Percentiles rank a stretch among this genome's conserved stretches.
Evolutionary conservation across 2,113 vertebrate species (phyloP).

Genomic region (Procavia capensis): DNA sequence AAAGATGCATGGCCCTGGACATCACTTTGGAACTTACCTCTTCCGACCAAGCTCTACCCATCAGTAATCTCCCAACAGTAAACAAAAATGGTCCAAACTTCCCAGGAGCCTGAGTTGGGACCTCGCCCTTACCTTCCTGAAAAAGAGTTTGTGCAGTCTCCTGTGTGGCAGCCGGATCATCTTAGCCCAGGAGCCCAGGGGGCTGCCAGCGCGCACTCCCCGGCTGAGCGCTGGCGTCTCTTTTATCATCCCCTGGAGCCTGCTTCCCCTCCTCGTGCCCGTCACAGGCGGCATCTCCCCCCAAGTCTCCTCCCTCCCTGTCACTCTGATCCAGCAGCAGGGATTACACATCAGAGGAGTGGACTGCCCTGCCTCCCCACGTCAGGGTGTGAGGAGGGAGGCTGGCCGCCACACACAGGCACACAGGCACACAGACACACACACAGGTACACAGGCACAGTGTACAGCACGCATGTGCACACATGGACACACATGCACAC

Average conservation of each 20-base stretch:
- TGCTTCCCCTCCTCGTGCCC: conserved; percentile 76
- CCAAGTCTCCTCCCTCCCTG: background rate
- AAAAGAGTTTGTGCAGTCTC: conserved; percentile 83
- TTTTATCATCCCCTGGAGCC: conserved; percentile 62
- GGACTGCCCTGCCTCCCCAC: conserved; percentile 76
- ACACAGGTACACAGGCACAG: too few species aligned
- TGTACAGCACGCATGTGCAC: too few species aligned
- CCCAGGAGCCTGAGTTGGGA: fast-evolving
- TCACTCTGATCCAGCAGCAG: background rate
- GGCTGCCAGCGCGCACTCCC: background rate
- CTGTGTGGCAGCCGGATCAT: conserved; percentile 83
- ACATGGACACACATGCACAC: too few species aligned
- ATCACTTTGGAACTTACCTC: background rate
- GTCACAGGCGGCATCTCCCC: conserved; percentile 62
- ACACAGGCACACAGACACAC: too few species aligned
- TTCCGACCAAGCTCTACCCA: fast-evolving
- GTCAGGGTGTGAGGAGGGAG: conserved; percentile 25
- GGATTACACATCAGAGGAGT: conserved; percentile 75
- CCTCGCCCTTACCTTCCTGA: conserved; percentile 83
- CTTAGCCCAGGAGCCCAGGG: conserved; percentile 37
- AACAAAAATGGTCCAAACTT: fast-evolving
- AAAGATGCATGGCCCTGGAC: fast-evolving
- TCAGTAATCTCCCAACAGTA: fast-evolving
- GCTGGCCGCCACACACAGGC: too few species aligned
- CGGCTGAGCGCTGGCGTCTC: conserved; percentile 57